phyloP scores from a whole-genome alignment of 2,797 vertebrate genomes.

The Dromococcyx pavoninus region DNA sequence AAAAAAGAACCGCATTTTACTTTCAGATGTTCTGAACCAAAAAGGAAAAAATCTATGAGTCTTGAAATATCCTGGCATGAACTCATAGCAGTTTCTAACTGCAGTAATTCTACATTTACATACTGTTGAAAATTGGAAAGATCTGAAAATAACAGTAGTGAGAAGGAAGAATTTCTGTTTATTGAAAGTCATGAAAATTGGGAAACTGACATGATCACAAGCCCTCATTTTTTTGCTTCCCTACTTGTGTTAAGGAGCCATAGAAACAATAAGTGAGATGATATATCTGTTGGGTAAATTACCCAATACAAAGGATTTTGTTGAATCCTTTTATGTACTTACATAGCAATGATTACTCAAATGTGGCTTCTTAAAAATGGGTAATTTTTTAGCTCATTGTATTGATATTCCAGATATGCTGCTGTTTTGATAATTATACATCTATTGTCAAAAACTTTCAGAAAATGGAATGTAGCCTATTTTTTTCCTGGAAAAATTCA shows the following conservation, averaged over 20 bases:
- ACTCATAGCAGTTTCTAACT: neutral
- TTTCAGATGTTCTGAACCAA: conserved; percentile 11
- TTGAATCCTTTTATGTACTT: neutral
- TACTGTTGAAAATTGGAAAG: neutral
- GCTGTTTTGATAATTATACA: neutral
- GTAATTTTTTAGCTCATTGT: neutral
- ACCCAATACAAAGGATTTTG: neutral
- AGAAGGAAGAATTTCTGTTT: neutral
- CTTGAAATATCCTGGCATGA: conserved; percentile 1
- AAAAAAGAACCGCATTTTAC: neutral
- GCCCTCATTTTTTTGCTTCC: neutral
- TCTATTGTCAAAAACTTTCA: neutral
- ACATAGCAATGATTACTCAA: neutral
- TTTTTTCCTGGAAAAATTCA: neutral
- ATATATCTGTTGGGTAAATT: neutral
- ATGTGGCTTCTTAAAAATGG: neutral
- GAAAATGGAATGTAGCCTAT: neutral
- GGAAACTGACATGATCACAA: neutral
- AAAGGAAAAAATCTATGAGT: neutral
- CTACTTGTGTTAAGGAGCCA: neutral
- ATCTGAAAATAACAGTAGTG: neutral
- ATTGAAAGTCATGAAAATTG: neutral
- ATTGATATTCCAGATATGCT: neutral
- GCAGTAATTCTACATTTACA: neutral
- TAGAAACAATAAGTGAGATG: neutral